phyloP scores from a whole-genome alignment of 2,797 vertebrate genomes.

The Aphelocoma californica region DNA sequence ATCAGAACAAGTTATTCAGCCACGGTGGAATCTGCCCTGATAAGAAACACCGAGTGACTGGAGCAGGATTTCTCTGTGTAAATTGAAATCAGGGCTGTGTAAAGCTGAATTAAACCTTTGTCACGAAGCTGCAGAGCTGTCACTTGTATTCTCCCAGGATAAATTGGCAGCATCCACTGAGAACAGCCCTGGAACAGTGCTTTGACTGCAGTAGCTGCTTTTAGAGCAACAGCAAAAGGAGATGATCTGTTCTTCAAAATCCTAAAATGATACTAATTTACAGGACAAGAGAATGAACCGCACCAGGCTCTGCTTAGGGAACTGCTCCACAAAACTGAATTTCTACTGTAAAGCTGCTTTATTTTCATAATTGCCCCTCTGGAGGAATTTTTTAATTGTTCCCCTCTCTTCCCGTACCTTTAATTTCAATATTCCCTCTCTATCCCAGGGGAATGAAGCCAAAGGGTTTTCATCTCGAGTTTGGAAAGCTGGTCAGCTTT shows the following conservation, averaged over 20 bases:
- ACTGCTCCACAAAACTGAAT: neutral
- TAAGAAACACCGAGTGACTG: neutral
- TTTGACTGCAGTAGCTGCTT: neutral
- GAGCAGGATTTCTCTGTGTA: neutral
- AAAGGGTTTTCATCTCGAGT: neutral
- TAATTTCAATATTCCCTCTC: neutral
- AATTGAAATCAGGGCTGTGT: neutral
- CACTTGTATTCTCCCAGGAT: neutral
- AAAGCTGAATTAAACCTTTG: conserved; percentile 25
- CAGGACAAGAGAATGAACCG: neutral
- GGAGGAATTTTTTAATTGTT: conserved; percentile 8
- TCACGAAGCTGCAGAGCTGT: neutral
- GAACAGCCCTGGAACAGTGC: neutral
- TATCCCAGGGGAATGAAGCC: neutral
- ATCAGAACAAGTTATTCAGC: neutral
- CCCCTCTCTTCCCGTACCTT: neutral
- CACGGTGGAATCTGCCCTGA: neutral
- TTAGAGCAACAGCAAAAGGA: neutral
- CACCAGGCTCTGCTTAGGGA: neutral
- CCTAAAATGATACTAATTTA: neutral
- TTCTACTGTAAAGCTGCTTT: conserved; percentile 2
- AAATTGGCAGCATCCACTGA: neutral
- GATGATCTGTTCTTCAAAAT: neutral
- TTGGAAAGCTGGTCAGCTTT: conserved; percentile 15
- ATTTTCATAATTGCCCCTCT: neutral